These are phyloP conservation scores for Drosophila miranda DNA, from an alignment of 1,140 invertebrate genomes.

Conservation along the genomic window DNA sequence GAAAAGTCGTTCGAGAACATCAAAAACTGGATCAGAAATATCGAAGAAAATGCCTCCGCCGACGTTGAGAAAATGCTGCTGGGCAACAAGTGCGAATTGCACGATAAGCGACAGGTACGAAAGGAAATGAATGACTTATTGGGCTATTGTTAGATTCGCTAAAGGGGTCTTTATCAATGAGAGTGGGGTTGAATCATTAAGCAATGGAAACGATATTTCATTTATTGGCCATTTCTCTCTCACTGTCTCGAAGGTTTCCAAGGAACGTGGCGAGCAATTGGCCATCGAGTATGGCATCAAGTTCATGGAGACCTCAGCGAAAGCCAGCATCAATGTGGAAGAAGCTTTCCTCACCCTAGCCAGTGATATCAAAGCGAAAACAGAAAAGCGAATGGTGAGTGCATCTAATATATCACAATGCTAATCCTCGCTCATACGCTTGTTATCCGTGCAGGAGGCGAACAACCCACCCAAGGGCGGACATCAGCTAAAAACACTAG, in stretches of 20 bases:
- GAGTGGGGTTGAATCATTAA: background rate
- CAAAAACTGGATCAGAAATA: constrained; percentile 99
- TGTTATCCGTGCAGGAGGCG: constrained; percentile 85
- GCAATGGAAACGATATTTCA: background rate
- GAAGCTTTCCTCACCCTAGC: constrained; percentile 96
- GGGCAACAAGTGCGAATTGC: constrained; percentile 97
- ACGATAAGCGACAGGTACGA: constrained; percentile 93
- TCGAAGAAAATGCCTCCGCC: constrained; percentile 97
- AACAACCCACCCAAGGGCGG: constrained; percentile 90
- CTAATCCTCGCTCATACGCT: constrained; percentile 20
- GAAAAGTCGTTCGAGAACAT: constrained; percentile 99
- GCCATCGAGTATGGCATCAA: constrained; percentile 96
- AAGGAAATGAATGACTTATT: background rate
- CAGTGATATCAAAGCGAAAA: constrained; percentile 96
- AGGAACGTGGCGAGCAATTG: constrained; percentile 89
- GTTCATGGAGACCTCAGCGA: constrained; percentile 97
- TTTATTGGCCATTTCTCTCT: constrained; percentile 13
- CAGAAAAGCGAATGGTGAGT: constrained; percentile 96
- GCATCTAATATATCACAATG: background rate
- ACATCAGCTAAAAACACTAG: constrained; percentile 87
- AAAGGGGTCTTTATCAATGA: constrained; percentile 10
- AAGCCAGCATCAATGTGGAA: constrained; percentile 95
- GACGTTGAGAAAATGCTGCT: constrained; percentile 98
- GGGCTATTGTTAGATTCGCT: constrained; percentile 2
- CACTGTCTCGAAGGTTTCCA: constrained; percentile 83